phyloP scores from a whole-genome alignment of 2,797 vertebrate species.

The Parotocinclus haroldoi region DNA sequence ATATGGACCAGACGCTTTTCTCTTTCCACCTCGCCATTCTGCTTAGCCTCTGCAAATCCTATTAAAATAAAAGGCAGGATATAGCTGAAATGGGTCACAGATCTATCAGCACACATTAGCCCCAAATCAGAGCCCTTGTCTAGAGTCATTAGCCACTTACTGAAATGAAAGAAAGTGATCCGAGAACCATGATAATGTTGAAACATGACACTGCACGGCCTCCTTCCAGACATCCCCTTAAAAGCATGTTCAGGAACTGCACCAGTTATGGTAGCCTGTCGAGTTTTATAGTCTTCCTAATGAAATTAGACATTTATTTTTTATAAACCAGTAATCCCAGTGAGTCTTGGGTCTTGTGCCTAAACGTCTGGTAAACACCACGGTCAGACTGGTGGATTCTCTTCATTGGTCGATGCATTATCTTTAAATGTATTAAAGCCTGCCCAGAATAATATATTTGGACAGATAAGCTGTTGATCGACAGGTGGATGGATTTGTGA shows the following conservation, averaged over 20 bases:
- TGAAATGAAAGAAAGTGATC: constrained; percentile 60
- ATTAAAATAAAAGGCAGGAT: constrained; percentile 73
- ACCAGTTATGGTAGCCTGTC: not conserved
- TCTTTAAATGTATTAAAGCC: not conserved
- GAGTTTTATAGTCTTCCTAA: constrained; percentile 23
- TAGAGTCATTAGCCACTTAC: constrained; percentile 65
- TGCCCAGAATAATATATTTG: constrained; percentile 49
- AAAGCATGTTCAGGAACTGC: constrained; percentile 7
- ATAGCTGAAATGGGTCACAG: constrained; percentile 61
- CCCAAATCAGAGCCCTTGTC: constrained; percentile 70
- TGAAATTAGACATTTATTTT: constrained; percentile 17
- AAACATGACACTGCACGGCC: constrained; percentile 40
- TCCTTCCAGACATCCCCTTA: constrained; percentile 20
- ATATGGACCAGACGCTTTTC: constrained; percentile 53
- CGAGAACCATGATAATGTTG: constrained; percentile 47
- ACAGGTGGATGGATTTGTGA: constrained; percentile 38
- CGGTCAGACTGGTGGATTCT: not conserved
- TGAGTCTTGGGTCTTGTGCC: not conserved
- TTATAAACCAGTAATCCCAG: constrained; percentile 9
- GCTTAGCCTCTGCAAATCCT: constrained; percentile 60
- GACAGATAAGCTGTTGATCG: constrained; percentile 51
- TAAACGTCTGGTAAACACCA: constrained; percentile 2
- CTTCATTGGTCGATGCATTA: constrained; percentile 44
- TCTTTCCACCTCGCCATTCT: constrained; percentile 55
- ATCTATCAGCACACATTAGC: constrained; percentile 69